These are phyloP conservation scores for Epistrophe eligans DNA, from an alignment of 2,888 invertebrate species.

Conservation along the genomic window DNA sequence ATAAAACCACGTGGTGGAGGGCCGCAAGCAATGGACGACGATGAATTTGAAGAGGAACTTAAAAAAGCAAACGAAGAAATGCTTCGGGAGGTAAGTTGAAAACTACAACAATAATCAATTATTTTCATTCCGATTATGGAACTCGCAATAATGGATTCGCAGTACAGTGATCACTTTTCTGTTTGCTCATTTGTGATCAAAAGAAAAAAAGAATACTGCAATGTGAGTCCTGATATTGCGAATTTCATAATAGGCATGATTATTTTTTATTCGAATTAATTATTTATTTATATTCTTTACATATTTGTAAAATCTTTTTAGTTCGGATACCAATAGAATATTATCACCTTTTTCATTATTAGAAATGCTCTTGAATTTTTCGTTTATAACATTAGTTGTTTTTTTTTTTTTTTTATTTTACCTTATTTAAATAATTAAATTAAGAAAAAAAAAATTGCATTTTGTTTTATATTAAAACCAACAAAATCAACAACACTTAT, in stretches of 20 bases:
- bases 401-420: constrained; percentile 60
- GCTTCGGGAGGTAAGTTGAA: constrained; percentile 82
- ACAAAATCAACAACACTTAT: constrained; percentile 46
- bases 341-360: constrained; percentile 77
- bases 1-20: constrained; percentile 80
- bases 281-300: constrained; percentile 65
- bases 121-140: too few relatives aligned
- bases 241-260: neutral
- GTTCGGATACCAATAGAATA: constrained; percentile 81
- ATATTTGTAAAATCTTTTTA: constrained; percentile 70
- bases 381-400: constrained; percentile 65
- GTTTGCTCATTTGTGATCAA: too few relatives aligned
- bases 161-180: too few relatives aligned
- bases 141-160: too few relatives aligned
- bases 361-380: constrained; percentile 68
- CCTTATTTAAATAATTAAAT: constrained; percentile 31
- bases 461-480: constrained; percentile 68
- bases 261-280: neutral
- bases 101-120: neutral
- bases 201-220: too few relatives aligned
- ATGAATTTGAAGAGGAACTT: constrained; percentile 81
- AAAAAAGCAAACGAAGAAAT: constrained; percentile 82
- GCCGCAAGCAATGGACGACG: constrained; percentile 78
- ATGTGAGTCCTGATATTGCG: too few relatives aligned
- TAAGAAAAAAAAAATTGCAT: constrained; percentile 73